These are phyloP conservation scores for Teinopalpus imperialis DNA, from an alignment of 2,888 invertebrate genomes.

Conservation along the genomic window DNA sequence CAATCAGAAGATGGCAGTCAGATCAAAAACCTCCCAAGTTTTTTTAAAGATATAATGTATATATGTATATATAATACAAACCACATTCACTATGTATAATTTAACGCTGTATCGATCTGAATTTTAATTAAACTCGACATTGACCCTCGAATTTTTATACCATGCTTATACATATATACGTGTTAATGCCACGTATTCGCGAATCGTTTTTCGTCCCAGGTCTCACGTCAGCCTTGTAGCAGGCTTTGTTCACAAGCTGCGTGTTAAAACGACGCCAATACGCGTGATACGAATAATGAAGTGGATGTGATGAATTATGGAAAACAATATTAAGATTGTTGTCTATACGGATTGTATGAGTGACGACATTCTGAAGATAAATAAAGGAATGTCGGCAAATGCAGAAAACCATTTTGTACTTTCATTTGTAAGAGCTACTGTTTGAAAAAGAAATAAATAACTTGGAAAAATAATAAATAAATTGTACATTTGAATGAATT, in stretches of 20 bases:
- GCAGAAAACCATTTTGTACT: too few relatives aligned
- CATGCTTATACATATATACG: background rate
- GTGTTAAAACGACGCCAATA: conserved; percentile 24
- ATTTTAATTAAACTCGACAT: conserved; percentile 16
- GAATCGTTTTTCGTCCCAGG: conserved; percentile 14
- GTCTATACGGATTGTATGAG: conserved; percentile 21
- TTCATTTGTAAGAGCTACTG: too few relatives aligned
- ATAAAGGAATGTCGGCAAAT: conserved; percentile 8
- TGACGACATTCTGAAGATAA: conserved; percentile 4
- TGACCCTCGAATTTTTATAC: conserved; percentile 17
- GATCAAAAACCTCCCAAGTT: too few relatives aligned
- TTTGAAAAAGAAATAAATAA: too few relatives aligned
- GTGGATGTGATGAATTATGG: conserved; percentile 22
- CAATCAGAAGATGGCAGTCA: too few relatives aligned
- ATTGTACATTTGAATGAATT: too few relatives aligned
- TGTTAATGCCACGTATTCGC: conserved; percentile 13
- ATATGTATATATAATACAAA: too few relatives aligned
- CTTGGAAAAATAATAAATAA: too few relatives aligned
- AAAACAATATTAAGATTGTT: conserved; percentile 27
- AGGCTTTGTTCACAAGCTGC: conserved; percentile 21
- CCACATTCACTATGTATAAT: background rate
- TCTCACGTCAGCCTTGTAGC: conserved; percentile 19
- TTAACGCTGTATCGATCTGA: background rate
- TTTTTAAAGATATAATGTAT: too few relatives aligned
- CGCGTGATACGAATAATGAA: conserved; percentile 27